Percentiles rank a stretch among this genome's conserved stretches.
These are phyloP conservation scores for Tenualosa ilisha DNA, from an alignment of 2,797 vertebrate genomes.

Conservation along the genomic window DNA sequence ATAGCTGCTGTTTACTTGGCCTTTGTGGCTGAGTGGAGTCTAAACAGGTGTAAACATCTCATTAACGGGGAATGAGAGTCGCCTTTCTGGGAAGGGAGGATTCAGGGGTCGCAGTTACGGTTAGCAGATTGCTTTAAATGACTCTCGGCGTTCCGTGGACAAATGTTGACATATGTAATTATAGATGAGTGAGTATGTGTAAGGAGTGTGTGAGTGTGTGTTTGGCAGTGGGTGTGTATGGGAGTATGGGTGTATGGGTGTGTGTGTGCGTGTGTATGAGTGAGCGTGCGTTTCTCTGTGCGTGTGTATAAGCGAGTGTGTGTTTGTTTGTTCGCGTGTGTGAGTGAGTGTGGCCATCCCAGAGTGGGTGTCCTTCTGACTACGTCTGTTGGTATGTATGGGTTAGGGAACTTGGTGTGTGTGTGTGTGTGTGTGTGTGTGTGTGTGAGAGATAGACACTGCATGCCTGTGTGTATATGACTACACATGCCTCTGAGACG, in stretches of 20 bases:
- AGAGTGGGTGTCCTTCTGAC: background rate
- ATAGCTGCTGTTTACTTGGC: background rate
- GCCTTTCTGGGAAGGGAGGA: background rate
- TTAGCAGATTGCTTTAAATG: background rate
- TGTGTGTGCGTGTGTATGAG: background rate
- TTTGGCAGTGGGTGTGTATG: background rate
- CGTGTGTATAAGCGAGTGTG: background rate
- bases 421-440: background rate
- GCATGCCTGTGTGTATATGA: background rate
- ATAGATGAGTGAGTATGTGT: background rate
- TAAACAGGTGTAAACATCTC: constrained; percentile 19
- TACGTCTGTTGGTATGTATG: background rate
- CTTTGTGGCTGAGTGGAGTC: background rate
- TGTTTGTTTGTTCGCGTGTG: background rate
- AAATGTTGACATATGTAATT: constrained; percentile 13
- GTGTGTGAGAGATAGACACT: background rate
- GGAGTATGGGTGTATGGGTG: too few species aligned
- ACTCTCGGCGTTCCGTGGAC: background rate
- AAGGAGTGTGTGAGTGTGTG: background rate
- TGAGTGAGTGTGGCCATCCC: background rate
- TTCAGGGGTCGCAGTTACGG: background rate
- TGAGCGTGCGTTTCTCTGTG: background rate
- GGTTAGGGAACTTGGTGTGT: background rate
- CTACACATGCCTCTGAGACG: background rate
- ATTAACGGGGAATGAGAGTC: background rate